Percentiles rank a stretch among this genome's conserved stretches.
These are phyloP conservation scores for Cinclus cinclus DNA, from an alignment of 2,113 vertebrate species.

Conservation along the genomic window DNA sequence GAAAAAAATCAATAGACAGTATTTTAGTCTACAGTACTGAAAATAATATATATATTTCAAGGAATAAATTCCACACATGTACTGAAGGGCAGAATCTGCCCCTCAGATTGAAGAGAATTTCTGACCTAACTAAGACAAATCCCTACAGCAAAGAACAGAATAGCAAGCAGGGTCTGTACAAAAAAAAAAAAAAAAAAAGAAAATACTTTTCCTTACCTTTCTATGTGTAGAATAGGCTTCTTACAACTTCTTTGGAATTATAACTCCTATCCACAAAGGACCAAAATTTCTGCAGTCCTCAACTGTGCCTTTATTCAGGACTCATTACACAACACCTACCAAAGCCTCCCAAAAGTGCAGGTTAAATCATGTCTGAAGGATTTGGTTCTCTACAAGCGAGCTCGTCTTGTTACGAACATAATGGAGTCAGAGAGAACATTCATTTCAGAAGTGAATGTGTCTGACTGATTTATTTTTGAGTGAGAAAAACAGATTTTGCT, in stretches of 20 bases:
- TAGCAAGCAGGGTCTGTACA: constrained; percentile 12
- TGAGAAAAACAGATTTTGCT: constrained; percentile 53
- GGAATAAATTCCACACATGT: constrained; percentile 32
- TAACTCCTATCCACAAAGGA: constrained; percentile 64
- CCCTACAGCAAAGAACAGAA: constrained; percentile 28
- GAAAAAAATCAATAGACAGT: constrained; percentile 38
- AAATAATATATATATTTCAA: constrained; percentile 44
- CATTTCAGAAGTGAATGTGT: constrained; percentile 54
- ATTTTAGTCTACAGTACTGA: constrained; percentile 32
- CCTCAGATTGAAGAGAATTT: constrained; percentile 14
- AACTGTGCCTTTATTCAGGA: constrained; percentile 22
- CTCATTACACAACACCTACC: not conserved
- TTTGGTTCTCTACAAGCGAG: constrained; percentile 39
- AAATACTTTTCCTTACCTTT: constrained; percentile 52
- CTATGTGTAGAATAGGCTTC: constrained; percentile 58
- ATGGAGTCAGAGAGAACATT: constrained; percentile 64
- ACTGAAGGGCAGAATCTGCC: constrained; percentile 18
- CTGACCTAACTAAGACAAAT: constrained; percentile 45
- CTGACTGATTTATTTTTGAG: constrained; percentile 48
- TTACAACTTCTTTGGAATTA: constrained; percentile 67
- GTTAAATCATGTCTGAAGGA: constrained; percentile 24
- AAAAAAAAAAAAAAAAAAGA: constrained; percentile 45
- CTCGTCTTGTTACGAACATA: constrained; percentile 66
- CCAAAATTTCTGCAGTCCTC: not conserved
- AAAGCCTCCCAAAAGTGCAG: constrained; percentile 6